phyloP scores from a whole-genome alignment of 1,140 invertebrate genomes.

The Heliconius eleuchia region DNA sequence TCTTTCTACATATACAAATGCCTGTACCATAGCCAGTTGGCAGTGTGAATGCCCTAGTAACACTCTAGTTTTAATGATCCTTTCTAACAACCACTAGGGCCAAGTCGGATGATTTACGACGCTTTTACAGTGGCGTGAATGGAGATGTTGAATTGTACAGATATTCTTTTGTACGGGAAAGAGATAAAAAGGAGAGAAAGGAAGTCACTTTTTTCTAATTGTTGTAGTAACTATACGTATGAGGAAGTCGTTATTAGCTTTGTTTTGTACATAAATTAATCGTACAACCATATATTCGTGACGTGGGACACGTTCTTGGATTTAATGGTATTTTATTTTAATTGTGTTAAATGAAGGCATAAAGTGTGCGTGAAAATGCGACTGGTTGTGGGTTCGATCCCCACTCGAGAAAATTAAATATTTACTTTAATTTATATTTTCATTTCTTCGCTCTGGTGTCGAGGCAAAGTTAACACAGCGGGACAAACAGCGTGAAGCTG shows the following conservation, averaged over 20 bases:
- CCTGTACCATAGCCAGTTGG: background rate
- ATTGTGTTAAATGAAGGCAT: too few species aligned
- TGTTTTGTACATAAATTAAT: background rate
- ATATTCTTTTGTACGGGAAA: conserved; percentile 8
- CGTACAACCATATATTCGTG: background rate
- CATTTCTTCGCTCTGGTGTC: too few species aligned
- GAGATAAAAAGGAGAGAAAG: background rate
- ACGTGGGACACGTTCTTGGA: too few species aligned
- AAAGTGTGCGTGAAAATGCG: too few species aligned
- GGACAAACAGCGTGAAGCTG: too few species aligned
- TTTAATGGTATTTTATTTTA: too few species aligned
- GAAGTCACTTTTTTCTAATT: conserved; percentile 17
- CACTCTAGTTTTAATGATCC: conserved; percentile 34
- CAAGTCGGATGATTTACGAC: conserved; percentile 35
- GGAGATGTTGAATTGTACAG: conserved; percentile 55
- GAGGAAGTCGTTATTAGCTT: background rate
- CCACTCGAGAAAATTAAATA: too few species aligned
- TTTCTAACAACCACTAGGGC: conserved; percentile 27
- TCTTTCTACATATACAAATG: background rate
- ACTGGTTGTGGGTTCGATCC: too few species aligned
- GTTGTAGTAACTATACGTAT: background rate
- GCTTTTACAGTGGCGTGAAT: conserved; percentile 62
- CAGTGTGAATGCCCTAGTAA: conserved; percentile 36
- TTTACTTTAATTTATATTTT: too few species aligned
- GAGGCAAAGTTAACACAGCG: too few species aligned